phyloP scores from a whole-genome alignment of 2,888 invertebrate species.

The Callyntrura sp. region DNA sequence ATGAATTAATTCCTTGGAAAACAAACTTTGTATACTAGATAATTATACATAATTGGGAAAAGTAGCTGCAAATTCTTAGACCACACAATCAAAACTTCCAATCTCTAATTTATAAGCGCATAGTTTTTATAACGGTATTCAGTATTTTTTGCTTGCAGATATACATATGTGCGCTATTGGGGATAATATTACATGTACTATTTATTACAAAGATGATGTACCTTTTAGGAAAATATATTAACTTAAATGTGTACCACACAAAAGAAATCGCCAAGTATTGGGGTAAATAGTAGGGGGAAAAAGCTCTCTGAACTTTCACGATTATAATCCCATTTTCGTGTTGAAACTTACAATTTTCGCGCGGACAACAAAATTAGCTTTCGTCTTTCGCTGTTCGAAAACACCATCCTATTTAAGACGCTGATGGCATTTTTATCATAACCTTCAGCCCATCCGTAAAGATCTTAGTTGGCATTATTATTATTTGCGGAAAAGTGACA shows the following conservation, averaged over 20 bases:
- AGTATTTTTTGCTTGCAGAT: no score
- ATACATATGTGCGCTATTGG: no score
- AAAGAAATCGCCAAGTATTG: neutral
- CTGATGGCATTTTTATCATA: neutral
- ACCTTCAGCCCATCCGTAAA: conserved; percentile 1
- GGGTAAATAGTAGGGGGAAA: no score
- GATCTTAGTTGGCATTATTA: neutral
- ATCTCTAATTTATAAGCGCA: neutral
- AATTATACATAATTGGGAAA: conserved; percentile 35
- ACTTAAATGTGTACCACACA: no score
- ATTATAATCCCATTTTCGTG: conserved; percentile 6
- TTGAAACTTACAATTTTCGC: neutral
- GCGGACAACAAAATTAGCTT: no score
- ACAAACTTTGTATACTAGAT: conserved; percentile 24
- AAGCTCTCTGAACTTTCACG: no score
- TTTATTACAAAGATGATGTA: neutral
- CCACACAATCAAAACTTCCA: conserved; percentile 38
- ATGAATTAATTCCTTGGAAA: conserved; percentile 34
- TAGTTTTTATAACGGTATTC: neutral
- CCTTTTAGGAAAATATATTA: neutral
- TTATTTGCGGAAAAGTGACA: conserved; percentile 19
- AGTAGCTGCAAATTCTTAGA: conserved; percentile 12
- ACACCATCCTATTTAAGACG: neutral
- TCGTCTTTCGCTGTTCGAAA: neutral
- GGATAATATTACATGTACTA: neutral